Conservation (phyloP, 1,140 invertebrate genomes). For the Drosophila micromelanica region DNA sequence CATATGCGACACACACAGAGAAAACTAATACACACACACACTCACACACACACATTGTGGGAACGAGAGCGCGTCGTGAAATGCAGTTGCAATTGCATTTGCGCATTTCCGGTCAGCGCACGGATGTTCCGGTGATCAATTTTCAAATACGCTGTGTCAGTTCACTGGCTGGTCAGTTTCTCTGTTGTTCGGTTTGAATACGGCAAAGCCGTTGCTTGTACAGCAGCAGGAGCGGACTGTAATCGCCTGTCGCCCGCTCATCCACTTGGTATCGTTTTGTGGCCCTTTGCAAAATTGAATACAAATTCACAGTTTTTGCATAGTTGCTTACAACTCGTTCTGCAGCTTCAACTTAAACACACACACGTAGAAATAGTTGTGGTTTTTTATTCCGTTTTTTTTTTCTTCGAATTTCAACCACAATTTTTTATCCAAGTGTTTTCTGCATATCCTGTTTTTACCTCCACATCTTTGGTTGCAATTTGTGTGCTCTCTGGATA, state of each 20-base stretch:
- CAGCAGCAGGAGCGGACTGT: slow-evolving; percentile 8
- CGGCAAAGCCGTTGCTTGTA: slow-evolving; percentile 1
- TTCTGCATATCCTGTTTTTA: slow-evolving; percentile 20
- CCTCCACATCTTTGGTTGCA: slow-evolving; percentile 30
- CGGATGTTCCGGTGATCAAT: slow-evolving; percentile 83
- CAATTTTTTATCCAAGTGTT: slow-evolving; percentile 34
- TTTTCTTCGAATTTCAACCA: slow-evolving; percentile 60
- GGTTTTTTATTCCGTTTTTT: slow-evolving; percentile 31
- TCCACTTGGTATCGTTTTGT: slow-evolving; percentile 63
- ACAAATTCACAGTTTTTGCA: slow-evolving; percentile 77
- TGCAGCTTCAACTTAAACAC: slow-evolving; percentile 14
- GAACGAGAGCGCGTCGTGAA: slow-evolving; percentile 10
- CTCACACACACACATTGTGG: slow-evolving; percentile 3
- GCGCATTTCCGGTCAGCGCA: slow-evolving; percentile 80
- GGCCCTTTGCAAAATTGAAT: slow-evolving; percentile 63
- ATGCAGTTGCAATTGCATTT: slow-evolving; percentile 63
- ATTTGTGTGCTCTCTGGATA: slow-evolving; percentile 55
- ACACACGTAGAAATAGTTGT: slow-evolving; percentile 31
- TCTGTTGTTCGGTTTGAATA: slow-evolving; percentile 24
- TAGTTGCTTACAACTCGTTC: slow-evolving; percentile 52
- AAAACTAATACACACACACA: slow-evolving; percentile 20
- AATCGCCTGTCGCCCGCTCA: slow-evolving; percentile 66
- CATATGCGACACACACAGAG: slow-evolving; percentile 34
- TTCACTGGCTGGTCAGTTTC: slow-evolving; percentile 46
- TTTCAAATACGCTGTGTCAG: slow-evolving; percentile 81